Conservation (phyloP, 2,797 vertebrate species). For the Odontamblyopus lacepedii region DNA sequence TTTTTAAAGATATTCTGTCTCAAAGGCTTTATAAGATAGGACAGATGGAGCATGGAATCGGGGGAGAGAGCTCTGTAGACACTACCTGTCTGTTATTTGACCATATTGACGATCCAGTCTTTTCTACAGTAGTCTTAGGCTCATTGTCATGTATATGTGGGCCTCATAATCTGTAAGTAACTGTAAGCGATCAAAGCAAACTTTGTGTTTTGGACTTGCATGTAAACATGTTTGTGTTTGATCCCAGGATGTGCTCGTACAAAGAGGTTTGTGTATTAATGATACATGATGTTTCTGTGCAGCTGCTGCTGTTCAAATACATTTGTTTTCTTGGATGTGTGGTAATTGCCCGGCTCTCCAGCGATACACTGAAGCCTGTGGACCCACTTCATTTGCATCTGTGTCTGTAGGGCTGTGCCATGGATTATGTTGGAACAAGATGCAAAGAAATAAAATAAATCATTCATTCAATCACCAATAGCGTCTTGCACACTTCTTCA, state of each 20-base stretch:
- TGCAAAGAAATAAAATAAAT: background rate
- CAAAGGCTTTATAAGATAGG: too few species aligned
- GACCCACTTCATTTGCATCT: background rate
- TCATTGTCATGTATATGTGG: background rate
- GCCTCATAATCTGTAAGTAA: background rate
- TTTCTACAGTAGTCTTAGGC: background rate
- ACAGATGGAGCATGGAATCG: too few species aligned
- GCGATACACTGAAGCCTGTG: background rate
- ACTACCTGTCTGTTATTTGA: background rate
- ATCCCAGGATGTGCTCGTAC: background rate
- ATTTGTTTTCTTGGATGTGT: constrained; percentile 12
- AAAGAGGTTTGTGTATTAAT: constrained; percentile 4
- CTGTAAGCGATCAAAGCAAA: background rate
- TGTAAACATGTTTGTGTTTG: constrained; percentile 6
- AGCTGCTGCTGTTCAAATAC: background rate
- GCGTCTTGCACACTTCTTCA: background rate
- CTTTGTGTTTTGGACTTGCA: background rate
- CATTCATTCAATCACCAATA: background rate
- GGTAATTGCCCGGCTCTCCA: constrained; percentile 6
- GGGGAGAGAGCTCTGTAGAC: too few species aligned
- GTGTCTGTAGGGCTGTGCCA: background rate
- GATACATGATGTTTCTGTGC: background rate
- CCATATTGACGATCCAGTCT: background rate
- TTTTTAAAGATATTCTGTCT: too few species aligned
- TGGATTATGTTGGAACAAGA: background rate